These are phyloP conservation scores for Pilophorus perplexus DNA, from an alignment of 2,888 invertebrate species.

Conservation along the genomic window DNA sequence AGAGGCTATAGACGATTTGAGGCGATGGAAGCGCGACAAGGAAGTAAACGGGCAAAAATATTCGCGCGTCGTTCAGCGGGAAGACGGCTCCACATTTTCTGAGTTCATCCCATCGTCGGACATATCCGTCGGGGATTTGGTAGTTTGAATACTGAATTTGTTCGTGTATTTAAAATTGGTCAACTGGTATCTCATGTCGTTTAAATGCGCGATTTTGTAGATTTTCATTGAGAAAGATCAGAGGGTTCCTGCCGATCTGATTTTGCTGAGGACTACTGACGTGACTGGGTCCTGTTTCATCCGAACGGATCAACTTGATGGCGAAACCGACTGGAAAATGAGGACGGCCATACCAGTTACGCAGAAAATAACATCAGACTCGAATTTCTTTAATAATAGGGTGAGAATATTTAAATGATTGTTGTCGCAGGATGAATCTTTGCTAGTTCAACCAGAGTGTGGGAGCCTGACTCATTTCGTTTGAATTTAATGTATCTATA, in stretches of 20 bases:
- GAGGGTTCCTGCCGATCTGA: slow-evolving; percentile 95
- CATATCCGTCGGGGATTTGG: slow-evolving; percentile 72
- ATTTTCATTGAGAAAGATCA: slow-evolving; percentile 91
- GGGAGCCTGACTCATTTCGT: neutral
- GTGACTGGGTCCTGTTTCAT: slow-evolving; percentile 94
- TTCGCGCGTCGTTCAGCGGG: slow-evolving; percentile 68
- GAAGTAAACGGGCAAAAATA: slow-evolving; percentile 96
- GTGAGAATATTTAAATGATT: too few relatives aligned
- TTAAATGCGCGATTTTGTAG: slow-evolving; percentile 4
- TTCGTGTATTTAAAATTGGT: neutral
- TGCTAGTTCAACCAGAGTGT: too few relatives aligned
- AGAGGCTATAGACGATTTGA: slow-evolving; percentile 94
- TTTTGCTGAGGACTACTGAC: slow-evolving; percentile 88
- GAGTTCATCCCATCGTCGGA: slow-evolving; percentile 82
- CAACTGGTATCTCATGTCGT: too few relatives aligned
- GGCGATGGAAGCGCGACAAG: slow-evolving; percentile 87
- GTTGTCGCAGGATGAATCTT: too few relatives aligned
- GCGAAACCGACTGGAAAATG: slow-evolving; percentile 85
- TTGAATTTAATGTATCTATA: neutral
- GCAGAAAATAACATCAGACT: slow-evolving; percentile 69
- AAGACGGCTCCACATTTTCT: slow-evolving; percentile 56
- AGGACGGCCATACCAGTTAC: slow-evolving; percentile 86
- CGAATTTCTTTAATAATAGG: too few relatives aligned
- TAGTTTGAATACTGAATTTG: slow-evolving; percentile 49
- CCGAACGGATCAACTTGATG: slow-evolving; percentile 96